Evolutionary conservation across 2,888 invertebrate genomes (phyloP).

Genomic region (Polymixis lichenea): DNA sequence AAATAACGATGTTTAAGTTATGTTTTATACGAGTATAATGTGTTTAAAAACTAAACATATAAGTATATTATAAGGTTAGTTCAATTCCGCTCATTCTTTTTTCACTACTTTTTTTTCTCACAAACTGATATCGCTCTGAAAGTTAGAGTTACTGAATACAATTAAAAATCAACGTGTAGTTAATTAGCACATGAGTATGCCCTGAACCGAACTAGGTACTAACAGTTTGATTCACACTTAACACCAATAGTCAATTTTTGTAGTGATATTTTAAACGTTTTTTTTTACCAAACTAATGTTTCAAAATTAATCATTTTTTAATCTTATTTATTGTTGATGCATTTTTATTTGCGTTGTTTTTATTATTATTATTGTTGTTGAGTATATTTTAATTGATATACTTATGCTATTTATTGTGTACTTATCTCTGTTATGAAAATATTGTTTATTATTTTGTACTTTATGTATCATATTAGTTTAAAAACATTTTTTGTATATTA

Average conservation of each 20-base stretch:
- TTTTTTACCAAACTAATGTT: slow-evolving; percentile 49
- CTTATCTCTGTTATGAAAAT: slow-evolving; percentile 79
- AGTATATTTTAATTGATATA: slow-evolving; percentile 67
- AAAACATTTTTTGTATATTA: slow-evolving; percentile 47
- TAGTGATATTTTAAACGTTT: slow-evolving; percentile 53
- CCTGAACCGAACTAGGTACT: slow-evolving; percentile 61
- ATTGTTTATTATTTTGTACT: slow-evolving; percentile 69
- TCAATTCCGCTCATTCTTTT: neutral
- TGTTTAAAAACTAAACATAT: neutral
- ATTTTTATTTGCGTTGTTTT: slow-evolving; percentile 69
- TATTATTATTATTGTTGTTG: slow-evolving; percentile 69
- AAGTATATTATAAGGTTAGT: neutral
- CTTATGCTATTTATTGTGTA: slow-evolving; percentile 68
- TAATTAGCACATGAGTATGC: slow-evolving; percentile 30
- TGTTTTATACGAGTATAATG: neutral
- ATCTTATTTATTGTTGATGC: slow-evolving; percentile 73
- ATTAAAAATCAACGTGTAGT: neutral
- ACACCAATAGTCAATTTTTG: slow-evolving; percentile 74
- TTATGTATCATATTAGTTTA: slow-evolving; percentile 50
- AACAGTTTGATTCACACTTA: slow-evolving; percentile 75
- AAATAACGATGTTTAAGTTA: neutral
- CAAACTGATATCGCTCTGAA: neutral
- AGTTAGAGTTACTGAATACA: slow-evolving; percentile 16
- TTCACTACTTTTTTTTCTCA: neutral
- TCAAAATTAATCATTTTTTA: slow-evolving; percentile 59